phyloP scores from a whole-genome alignment of 2,797 vertebrate species.

The Epinephelus awoara region DNA sequence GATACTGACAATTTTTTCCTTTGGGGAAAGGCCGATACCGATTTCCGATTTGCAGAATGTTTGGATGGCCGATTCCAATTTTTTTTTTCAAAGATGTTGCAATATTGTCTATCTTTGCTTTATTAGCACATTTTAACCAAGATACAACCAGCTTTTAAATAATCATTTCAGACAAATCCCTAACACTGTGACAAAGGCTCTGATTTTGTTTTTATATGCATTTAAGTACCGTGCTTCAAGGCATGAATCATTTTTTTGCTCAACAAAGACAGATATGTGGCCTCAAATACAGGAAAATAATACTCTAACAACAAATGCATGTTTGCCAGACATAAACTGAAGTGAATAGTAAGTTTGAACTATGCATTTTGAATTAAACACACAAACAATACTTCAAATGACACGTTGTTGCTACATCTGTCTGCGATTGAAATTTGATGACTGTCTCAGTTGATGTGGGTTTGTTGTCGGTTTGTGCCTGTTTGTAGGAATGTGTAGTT shows the following conservation, averaged over 20 bases:
- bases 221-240: background rate
- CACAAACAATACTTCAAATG: no score
- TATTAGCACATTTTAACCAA: no score
- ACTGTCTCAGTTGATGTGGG: background rate
- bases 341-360: conserved; percentile 11
- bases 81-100: no score
- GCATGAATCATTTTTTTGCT: background rate
- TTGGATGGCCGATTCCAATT: no score
- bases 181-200: background rate
- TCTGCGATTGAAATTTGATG: background rate
- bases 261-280: background rate
- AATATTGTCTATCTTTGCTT: no score
- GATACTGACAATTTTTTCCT: no score
- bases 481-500: conserved; percentile 6
- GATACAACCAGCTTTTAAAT: no score
- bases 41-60: no score
- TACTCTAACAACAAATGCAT: background rate
- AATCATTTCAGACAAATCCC: background rate
- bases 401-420: conserved; percentile 1
- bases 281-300: background rate
- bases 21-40: no score
- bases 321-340: conserved; percentile 1
- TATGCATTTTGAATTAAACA: background rate
- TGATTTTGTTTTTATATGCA: background rate
- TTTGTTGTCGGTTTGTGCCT: background rate